Percentiles rank a stretch among this genome's conserved stretches.
Evolutionary conservation across 1,140 invertebrate genomes (phyloP).

Genomic region (Macrocentrus cingulum): DNA sequence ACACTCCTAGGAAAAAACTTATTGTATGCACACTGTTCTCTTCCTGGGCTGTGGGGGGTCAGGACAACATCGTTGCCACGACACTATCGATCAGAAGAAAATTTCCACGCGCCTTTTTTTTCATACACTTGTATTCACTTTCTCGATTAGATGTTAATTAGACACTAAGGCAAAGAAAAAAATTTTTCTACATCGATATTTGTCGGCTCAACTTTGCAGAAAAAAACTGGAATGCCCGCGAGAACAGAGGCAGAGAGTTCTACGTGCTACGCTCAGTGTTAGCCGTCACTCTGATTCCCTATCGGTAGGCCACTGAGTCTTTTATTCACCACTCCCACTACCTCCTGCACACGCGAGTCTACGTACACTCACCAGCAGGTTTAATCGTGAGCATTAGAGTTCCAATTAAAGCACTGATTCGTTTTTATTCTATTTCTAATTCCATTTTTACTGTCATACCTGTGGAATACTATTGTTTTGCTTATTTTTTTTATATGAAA

Average conservation of each 20-base stretch:
- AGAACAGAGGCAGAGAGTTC: constrained; percentile 24
- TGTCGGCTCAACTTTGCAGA: too few species aligned
- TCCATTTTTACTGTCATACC: too few species aligned
- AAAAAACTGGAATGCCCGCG: too few species aligned
- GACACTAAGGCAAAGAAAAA: too few species aligned
- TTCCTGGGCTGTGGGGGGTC: constrained; percentile 22
- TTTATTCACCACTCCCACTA: constrained; percentile 54
- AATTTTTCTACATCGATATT: too few species aligned
- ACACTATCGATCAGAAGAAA: constrained; percentile 43
- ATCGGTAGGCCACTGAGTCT: constrained; percentile 51
- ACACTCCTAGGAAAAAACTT: neutral
- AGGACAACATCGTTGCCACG: constrained; percentile 40
- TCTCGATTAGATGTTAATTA: neutral
- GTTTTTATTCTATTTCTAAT: neutral
- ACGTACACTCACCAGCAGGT: neutral
- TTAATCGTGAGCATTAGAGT: neutral
- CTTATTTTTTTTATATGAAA: too few species aligned
- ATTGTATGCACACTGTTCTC: constrained; percentile 22
- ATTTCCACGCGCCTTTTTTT: constrained; percentile 25
- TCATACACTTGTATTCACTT: constrained; percentile 11
- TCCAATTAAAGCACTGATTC: constrained; percentile 3
- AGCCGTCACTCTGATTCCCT: constrained; percentile 53
- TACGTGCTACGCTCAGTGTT: constrained; percentile 39
- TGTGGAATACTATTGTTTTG: too few species aligned
- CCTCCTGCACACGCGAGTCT: neutral